Base-by-base conservation (phyloP, 2,113 vertebrate genomes). In the Eudorcas thomsonii region DNA sequence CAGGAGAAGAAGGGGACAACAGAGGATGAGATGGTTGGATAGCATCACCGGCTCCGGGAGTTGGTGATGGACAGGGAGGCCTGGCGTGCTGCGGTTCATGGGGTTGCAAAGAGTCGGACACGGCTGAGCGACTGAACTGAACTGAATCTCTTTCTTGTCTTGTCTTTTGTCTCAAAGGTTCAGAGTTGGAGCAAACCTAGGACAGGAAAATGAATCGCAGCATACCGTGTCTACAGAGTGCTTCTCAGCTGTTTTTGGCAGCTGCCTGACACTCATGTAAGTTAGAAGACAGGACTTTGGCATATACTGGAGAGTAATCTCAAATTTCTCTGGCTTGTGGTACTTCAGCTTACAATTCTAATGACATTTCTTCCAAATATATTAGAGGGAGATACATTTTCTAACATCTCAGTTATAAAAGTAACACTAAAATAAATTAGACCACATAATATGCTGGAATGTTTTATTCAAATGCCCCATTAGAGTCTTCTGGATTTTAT, bases 361-460 rank as follows among this genome's bases (percentile, higher is more conserved):
- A 43, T 83, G 80, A 86, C 3, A 45, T 92, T 98, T 92, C 85
- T 92, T 92, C 55, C 67, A 97, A 89, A 39, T 50, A 74, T 30
- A 77, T 91, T 85, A 87, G 50, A 67, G 82, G 26, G 10, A 90
- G 28, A 21, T 21, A 50, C 3, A 8, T 62, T 96, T 86, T 91
- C 67, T 96, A 78, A 67, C n/a, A 59, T 85, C n/a, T 78, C 23
- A 23, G 21, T 91, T 50, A 80, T 91, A 86, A 86, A 93, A 80
- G 13, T 52, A 91, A 94, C 11, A 88, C 15, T 30, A 48, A 96
- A 93, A 62, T 78, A 91, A 55, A 94, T 57, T 89, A 97, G 50
- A 30, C 3, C 23, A 50, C 2, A 60, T 26, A 54, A 86, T n/a
- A 30, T 28, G 15, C 26, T 43, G 19, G 36, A 94, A 84, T 78